These are phyloP conservation scores for Aspidapion aeneum DNA, from an alignment of 2,888 invertebrate species.

Conservation along the genomic window DNA sequence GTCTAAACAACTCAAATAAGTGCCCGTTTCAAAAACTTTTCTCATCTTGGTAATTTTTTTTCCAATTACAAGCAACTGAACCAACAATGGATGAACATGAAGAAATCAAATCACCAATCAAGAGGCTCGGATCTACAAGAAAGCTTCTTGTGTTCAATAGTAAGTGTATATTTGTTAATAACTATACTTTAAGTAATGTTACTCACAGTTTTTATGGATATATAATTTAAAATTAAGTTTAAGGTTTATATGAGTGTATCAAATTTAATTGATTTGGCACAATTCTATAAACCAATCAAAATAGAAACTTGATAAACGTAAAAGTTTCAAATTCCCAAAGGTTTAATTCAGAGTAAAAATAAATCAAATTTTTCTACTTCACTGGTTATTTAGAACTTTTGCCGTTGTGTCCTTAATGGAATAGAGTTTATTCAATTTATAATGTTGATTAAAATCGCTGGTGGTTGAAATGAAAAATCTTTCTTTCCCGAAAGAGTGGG, in stretches of 20 bases:
- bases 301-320: too few species aligned
- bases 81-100: constrained; percentile 69
- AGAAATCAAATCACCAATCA: constrained; percentile 76
- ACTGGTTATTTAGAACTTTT: neutral
- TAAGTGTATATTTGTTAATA: constrained; percentile 51
- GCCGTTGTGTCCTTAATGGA: neutral
- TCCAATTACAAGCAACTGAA: neutral
- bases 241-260: too few species aligned
- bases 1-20: neutral
- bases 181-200: too few species aligned
- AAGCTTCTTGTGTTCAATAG: constrained; percentile 76
- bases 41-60: neutral
- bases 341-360: neutral
- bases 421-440: neutral
- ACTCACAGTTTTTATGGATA: too few species aligned
- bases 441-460: too few species aligned
- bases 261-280: neutral
- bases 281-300: neutral
- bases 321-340: too few species aligned
- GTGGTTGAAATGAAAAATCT: too few species aligned
- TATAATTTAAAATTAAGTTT: too few species aligned
- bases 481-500: too few species aligned
- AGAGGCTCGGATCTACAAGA: constrained; percentile 75
- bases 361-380: neutral
- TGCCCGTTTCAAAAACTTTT: neutral